Percentiles rank a stretch among this genome's conserved stretches.
These are phyloP conservation scores for Probaryconus sp. DNA, from an alignment of 1,140 invertebrate genomes.

Conservation along the genomic window DNA sequence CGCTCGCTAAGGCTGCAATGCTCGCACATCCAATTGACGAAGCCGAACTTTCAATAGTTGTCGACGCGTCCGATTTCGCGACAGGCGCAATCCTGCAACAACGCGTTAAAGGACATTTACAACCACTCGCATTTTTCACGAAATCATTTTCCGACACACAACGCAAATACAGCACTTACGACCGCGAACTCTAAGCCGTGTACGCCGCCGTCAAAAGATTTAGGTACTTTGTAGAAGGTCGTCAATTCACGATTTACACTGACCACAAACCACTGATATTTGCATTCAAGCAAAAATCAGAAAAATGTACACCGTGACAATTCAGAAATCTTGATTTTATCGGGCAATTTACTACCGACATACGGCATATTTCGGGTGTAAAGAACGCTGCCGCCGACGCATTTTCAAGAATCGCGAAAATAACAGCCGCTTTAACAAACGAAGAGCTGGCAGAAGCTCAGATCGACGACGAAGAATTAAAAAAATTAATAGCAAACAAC, in stretches of 20 bases:
- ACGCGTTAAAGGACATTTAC: neutral
- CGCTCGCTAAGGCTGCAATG: neutral
- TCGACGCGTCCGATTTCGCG: neutral
- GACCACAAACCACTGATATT: neutral
- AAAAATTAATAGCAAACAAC: too few relatives aligned
- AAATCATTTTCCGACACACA: neutral
- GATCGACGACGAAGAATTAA: too few relatives aligned
- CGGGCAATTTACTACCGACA: constrained; percentile 68
- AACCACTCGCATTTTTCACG: neutral
- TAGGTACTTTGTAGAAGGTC: neutral
- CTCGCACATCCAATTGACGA: neutral
- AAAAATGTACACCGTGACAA: constrained; percentile 28
- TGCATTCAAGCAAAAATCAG: neutral
- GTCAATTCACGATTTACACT: neutral
- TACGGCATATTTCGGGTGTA: constrained; percentile 65
- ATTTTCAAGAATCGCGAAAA: constrained; percentile 56
- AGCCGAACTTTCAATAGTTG: neutral
- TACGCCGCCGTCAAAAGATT: neutral
- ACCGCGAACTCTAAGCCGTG: neutral
- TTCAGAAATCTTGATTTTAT: constrained; percentile 69
- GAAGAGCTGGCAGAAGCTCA: too few relatives aligned
- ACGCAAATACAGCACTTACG: neutral
- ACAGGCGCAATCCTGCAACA: neutral
- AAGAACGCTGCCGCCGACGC: constrained; percentile 66
- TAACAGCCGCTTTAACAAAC: too few relatives aligned